These are phyloP conservation scores for Pimpla rufipes DNA, from an alignment of 2,888 invertebrate species.

Conservation along the genomic window DNA sequence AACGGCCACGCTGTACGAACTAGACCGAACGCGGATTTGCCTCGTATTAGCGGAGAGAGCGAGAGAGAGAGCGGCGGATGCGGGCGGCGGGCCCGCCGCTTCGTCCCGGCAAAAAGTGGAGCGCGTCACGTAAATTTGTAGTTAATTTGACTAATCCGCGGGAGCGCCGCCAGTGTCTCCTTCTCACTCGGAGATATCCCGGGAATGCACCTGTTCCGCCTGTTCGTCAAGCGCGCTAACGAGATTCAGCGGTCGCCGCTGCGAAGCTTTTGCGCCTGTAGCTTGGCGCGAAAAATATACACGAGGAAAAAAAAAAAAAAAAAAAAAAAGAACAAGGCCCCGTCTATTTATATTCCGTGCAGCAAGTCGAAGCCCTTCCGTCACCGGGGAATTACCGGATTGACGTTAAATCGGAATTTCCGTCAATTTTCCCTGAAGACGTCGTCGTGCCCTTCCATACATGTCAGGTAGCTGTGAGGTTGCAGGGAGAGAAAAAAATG, in stretches of 20 bases:
- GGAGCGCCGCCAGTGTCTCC: conserved; percentile 44
- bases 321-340: too few relatives aligned
- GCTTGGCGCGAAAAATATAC: conserved; percentile 1
- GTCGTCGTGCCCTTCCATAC: conserved; percentile 28
- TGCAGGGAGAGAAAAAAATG: neutral
- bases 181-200: conserved; percentile 28
- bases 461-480: conserved; percentile 1
- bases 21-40: conserved; percentile 58
- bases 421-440: conserved; percentile 67
- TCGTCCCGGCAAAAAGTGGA: conserved; percentile 35
- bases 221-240: conserved; percentile 44
- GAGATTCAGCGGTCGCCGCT: conserved; percentile 20
- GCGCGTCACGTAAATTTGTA: conserved; percentile 56
- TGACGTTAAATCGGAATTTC: conserved; percentile 64
- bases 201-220: conserved; percentile 35
- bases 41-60: conserved; percentile 32
- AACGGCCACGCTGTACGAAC: conserved; percentile 43
- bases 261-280: neutral
- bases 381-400: conserved; percentile 40
- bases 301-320: conserved; percentile 14
- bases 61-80: conserved; percentile 48
- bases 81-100: conserved; percentile 48
- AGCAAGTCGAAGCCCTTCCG: conserved; percentile 10
- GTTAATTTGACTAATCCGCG: conserved; percentile 67
- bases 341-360: conserved; percentile 5